Percentiles rank a stretch among this genome's conserved stretches.
These are phyloP conservation scores for Helicoverpa armigera DNA, from an alignment of 1,140 invertebrate genomes.

Conservation along the genomic window DNA sequence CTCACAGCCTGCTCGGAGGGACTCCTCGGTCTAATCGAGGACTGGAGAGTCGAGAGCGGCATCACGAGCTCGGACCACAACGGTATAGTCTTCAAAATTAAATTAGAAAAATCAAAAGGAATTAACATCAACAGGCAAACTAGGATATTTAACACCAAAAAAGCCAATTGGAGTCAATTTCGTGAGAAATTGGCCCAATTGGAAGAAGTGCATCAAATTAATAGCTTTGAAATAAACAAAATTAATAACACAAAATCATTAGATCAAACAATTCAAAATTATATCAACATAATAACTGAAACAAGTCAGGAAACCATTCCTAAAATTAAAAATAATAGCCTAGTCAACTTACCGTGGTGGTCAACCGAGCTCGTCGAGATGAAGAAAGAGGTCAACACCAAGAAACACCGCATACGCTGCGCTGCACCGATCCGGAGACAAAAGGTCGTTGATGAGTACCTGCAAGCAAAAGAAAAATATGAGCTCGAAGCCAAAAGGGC, in stretches of 20 bases:
- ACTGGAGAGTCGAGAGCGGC: neutral
- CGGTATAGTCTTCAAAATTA: conserved; percentile 36
- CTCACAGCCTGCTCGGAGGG: too few relatives aligned
- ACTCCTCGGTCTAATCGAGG: too few relatives aligned
- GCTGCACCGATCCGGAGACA: conserved; percentile 16
- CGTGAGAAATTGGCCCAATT: conserved; percentile 26
- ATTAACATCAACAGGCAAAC: conserved; percentile 1
- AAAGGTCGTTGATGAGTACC: neutral
- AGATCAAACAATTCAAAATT: neutral
- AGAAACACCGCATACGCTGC: conserved; percentile 32
- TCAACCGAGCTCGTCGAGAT: neutral
- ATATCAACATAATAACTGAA: conserved; percentile 1
- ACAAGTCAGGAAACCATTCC: neutral
- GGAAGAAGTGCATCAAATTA: neutral
- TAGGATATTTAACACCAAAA: conserved; percentile 15
- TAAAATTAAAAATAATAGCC: neutral
- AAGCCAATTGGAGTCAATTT: conserved; percentile 43
- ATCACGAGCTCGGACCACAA: conserved; percentile 51
- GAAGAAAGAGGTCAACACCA: conserved; percentile 30
- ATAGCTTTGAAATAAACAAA: neutral
- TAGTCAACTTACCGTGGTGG: conserved; percentile 38
- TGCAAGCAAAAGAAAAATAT: conserved; percentile 38
- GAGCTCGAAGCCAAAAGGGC: conserved; percentile 4
- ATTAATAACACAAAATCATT: neutral
- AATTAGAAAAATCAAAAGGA: conserved; percentile 20